A percentile compares a stretch with the other conserved stretches of the same genome.
Conservation (phyloP, 2,113 vertebrate species). For the Fulica atra region DNA sequence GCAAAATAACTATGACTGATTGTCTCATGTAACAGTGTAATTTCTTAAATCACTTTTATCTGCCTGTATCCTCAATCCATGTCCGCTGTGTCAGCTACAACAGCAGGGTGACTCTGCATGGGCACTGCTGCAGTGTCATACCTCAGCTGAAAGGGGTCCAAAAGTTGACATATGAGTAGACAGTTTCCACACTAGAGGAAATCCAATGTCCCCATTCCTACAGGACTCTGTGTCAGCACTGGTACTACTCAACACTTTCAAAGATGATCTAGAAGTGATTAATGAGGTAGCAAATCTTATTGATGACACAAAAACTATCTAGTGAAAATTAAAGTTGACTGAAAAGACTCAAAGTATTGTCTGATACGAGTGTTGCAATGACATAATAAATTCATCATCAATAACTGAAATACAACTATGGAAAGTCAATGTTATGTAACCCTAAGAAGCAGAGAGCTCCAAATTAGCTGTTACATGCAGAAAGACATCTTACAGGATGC, state of each 20-base stretch:
- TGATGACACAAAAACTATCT: neutral
- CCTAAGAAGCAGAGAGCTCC: neutral
- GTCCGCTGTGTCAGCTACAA: neutral
- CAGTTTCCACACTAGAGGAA: neutral
- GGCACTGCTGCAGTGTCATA: neutral
- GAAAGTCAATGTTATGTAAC: neutral
- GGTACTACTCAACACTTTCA: neutral
- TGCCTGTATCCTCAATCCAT: neutral
- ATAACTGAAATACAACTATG: neutral
- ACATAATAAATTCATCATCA: neutral
- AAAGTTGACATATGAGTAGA: rapidly evolving
- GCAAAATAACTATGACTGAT: neutral
- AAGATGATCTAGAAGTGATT: neutral
- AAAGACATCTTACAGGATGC: neutral
- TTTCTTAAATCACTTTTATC: neutral
- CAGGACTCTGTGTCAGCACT: neutral
- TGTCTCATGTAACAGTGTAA: neutral
- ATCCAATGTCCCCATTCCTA: neutral
- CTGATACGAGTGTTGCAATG: neutral
- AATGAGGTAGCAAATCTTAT: neutral
- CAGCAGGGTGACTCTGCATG: rapidly evolving
- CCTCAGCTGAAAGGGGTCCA: neutral
- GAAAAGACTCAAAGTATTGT: neutral
- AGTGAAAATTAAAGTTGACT: neutral
- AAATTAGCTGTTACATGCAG: neutral